Conservation (phyloP, 2,797 vertebrate genomes). For the Macroramphosus scolopax region DNA sequence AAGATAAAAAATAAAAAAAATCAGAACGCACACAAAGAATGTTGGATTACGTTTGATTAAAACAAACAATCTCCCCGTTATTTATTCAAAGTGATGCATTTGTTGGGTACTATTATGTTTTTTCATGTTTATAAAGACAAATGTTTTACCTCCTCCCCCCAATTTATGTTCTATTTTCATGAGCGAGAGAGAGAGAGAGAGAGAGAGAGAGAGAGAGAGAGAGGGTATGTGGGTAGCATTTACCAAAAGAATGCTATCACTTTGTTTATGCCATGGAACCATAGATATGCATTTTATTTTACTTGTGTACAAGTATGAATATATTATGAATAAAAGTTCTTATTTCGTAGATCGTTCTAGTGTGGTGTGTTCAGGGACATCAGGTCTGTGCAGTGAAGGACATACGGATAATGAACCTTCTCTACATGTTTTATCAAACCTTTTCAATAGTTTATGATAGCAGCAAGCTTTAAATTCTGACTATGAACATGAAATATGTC, state of each 20-base stretch:
- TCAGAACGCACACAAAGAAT: constrained; percentile 77
- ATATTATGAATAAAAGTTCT: constrained; percentile 88
- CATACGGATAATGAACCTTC: no score
- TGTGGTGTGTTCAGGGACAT: constrained; percentile 19
- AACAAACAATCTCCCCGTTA: constrained; percentile 70
- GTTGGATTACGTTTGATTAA: constrained; percentile 68
- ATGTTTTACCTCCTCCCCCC: constrained; percentile 72
- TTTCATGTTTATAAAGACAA: constrained; percentile 83
- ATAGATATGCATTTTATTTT: constrained; percentile 99
- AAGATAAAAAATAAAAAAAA: constrained; percentile 44
- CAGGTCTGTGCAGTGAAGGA: no score
- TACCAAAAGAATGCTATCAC: constrained; percentile 86
- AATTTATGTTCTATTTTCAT: constrained; percentile 79
- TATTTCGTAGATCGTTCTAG: constrained; percentile 76
- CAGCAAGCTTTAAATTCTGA: no score
- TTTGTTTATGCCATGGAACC: constrained; percentile 86
- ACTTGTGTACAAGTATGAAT: constrained; percentile 98
- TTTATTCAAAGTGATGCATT: constrained; percentile 85
- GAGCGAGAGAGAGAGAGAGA: constrained; percentile 80
- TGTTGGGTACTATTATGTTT: constrained; percentile 82
- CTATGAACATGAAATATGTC: no score
- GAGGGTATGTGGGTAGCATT: constrained; percentile 84
- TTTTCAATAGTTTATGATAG: no score
- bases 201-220: no score
- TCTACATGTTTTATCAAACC: no score